phyloP scores from a whole-genome alignment of 2,113 vertebrate species.

The Anguilla rostrata region DNA sequence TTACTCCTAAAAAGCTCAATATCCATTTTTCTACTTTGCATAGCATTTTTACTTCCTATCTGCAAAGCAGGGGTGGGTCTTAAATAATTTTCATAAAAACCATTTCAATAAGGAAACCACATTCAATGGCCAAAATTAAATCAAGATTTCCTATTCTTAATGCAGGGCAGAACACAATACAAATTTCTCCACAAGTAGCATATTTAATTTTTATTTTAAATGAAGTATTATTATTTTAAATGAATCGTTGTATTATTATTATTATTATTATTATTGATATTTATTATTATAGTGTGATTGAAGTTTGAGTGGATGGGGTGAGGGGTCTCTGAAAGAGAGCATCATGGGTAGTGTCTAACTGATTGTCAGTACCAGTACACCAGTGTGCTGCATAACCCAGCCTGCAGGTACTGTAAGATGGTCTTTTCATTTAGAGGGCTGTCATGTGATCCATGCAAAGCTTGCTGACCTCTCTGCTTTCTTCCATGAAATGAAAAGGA shows the following conservation, averaged over 20 bases:
- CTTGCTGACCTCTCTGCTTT: background rate
- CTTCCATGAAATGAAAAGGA: conserved; percentile 4
- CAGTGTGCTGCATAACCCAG: background rate
- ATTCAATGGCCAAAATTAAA: background rate
- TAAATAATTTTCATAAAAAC: conserved; percentile 1
- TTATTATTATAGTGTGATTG: background rate
- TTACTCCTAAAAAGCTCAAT: conserved; percentile 14
- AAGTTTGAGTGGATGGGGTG: background rate
- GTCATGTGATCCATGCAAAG: conserved; percentile 16
- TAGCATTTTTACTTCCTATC: background rate
- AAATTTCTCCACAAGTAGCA: background rate
- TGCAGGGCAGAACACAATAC: background rate
- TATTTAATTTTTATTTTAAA: background rate
- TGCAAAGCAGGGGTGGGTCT: background rate
- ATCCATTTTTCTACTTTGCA: background rate
- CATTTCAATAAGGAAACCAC: background rate
- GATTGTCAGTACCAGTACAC: conserved; percentile 3
- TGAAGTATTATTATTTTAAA: background rate
- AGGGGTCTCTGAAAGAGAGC: background rate
- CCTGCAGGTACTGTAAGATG: conserved; percentile 6
- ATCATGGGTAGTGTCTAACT: background rate
- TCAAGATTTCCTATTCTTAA: background rate
- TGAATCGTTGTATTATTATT: background rate
- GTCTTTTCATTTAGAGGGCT: conserved; percentile 13
- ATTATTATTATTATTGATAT: background rate